Percentiles rank a stretch among this genome's conserved stretches.
Conservation (phyloP, 1,140 invertebrate genomes). For the Platyscapa corneri region DNA sequence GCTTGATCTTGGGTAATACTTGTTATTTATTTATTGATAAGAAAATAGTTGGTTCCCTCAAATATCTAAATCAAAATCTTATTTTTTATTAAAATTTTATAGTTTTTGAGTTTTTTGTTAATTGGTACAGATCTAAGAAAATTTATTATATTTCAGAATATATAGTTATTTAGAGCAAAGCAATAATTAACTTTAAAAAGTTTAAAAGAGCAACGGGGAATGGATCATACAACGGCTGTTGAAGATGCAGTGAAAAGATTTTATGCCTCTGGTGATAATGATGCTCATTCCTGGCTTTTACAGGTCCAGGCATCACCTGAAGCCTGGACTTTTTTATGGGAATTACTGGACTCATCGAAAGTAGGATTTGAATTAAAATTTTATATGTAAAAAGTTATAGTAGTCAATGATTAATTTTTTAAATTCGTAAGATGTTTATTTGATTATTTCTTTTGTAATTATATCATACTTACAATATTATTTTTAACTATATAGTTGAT, state of each 20-base stretch:
- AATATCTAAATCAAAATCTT: neutral
- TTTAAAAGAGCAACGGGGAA: constrained; percentile 36
- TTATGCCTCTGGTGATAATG: constrained; percentile 76
- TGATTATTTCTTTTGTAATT: too few species aligned
- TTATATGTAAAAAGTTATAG: too few species aligned
- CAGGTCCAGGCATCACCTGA: constrained; percentile 86
- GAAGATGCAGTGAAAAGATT: constrained; percentile 75
- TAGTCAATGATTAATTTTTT: too few species aligned
- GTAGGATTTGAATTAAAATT: constrained; percentile 66
- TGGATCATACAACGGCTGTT: constrained; percentile 59
- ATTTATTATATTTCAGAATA: constrained; percentile 9
- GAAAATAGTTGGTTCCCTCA: neutral
- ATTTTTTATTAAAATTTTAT: neutral
- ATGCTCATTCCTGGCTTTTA: constrained; percentile 88
- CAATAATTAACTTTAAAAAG: constrained; percentile 8
- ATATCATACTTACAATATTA: too few species aligned
- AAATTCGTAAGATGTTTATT: neutral
- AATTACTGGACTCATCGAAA: constrained; percentile 85
- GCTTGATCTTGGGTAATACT: neutral
- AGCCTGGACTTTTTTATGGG: constrained; percentile 93
- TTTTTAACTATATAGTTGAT: too few species aligned
- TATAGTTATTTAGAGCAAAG: neutral
- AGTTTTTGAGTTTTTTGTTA: neutral
- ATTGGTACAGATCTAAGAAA: neutral
- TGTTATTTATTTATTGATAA: neutral